Evolutionary conservation across 2,113 vertebrate species (phyloP), one percentile per base, ranked within the genome.

Genomic region (Lycocorax pyrrhopterus): DNA sequence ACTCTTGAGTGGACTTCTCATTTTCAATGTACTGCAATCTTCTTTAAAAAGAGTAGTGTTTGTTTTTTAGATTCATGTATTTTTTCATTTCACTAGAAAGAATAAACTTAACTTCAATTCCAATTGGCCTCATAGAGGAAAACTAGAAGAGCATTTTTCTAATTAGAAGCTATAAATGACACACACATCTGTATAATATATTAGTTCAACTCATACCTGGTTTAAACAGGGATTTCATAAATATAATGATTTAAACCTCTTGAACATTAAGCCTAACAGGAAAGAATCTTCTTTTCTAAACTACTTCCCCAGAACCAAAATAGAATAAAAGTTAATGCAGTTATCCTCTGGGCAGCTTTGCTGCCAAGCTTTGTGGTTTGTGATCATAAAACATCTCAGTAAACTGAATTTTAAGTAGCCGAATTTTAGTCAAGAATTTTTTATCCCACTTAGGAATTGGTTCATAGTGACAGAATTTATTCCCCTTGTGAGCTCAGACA

Each of bases 381-480:
- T 87, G 92, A 95, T 92, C 77, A 95, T 84, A 97, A 96, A 96
- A 80, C 59, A 81, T 41, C 77, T 51, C 75, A 95, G 80, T 92
- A 94, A 96, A 96, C 89, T 94, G 90, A 93, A 95, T 96, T 97
- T 97, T 96, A 97, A 97, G 58, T 53, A 96, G 72, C 16, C 64
- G 83, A 97, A 93, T 92, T 89, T 83, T 93, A 96, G 82, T 94
- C 59, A 94, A 94, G 79, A 95, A 83, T 87, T 95, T 94, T 94
- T 96, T 94, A 94, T 90, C 67, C 77, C 58, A 83, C 37, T 96
- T 96, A 95, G 87, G 90, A 94, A 86, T 87, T 92, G 86, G 87
- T 87, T 94, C 82, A 94, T 47, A 94, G 62, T 95, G 84, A 95
- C 68, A 96, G 73, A 94, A 95, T 89, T 72, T 97, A 96, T 96